phyloP scores from a whole-genome alignment of 1,140 invertebrate species.

The Hycleus cichorii region DNA sequence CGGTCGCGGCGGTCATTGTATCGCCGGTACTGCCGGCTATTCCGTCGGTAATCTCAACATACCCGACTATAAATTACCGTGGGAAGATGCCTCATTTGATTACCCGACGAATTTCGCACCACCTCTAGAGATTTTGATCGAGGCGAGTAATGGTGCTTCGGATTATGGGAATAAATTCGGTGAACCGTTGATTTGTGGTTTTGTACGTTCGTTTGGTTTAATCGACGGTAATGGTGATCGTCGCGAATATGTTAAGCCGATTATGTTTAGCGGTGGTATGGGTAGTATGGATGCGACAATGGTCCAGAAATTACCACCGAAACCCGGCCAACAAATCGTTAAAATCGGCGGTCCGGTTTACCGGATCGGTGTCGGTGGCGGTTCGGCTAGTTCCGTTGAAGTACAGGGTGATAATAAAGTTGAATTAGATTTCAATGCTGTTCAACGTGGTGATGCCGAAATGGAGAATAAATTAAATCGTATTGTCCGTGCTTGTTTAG shows the following conservation, averaged over 20 bases:
- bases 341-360: conserved; percentile 97
- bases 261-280: conserved; percentile 97
- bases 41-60: conserved; percentile 88
- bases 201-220: conserved; percentile 85
- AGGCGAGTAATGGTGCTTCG: conserved; percentile 95
- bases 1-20: conserved; percentile 83
- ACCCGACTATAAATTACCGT: conserved; percentile 80
- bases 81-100: conserved; percentile 68
- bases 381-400: conserved; percentile 91
- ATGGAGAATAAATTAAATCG: conserved; percentile 98
- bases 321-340: conserved; percentile 77
- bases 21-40: conserved; percentile 95
- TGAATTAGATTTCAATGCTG: conserved; percentile 90
- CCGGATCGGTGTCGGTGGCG: conserved; percentile 94
- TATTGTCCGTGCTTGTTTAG: conserved; percentile 85
- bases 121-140: conserved; percentile 80
- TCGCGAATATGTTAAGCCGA: conserved; percentile 94
- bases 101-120: conserved; percentile 89
- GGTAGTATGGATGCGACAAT: conserved; percentile 79
- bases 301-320: conserved; percentile 64
- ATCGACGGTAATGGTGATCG: conserved; percentile 56
- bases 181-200: conserved; percentile 88
- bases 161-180: conserved; percentile 99
- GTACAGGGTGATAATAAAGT: conserved; percentile 80
- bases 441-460: conserved; percentile 93